These are phyloP conservation scores for Ailuropoda melanoleuca DNA, from an alignment of 2,113 vertebrate genomes.

Conservation along the genomic window DNA sequence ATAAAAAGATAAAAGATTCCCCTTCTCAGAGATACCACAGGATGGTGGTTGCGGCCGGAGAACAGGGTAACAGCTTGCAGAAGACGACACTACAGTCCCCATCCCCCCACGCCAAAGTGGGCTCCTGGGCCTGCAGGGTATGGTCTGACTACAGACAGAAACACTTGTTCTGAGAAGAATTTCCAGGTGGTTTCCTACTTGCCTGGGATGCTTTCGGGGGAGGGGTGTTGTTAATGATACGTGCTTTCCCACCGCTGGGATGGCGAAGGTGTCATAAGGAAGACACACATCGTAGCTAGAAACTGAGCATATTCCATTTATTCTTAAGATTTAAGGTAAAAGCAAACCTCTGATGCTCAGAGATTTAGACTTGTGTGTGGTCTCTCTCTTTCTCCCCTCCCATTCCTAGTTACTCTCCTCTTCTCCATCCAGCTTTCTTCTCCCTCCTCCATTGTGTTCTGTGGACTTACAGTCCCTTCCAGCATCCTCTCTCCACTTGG, in stretches of 20 bases:
- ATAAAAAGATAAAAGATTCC: not conserved
- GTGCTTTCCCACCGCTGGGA: not conserved
- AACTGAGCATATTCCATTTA: not conserved
- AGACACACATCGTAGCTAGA: not conserved
- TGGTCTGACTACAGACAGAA: not conserved
- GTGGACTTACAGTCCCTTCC: too few relatives aligned
- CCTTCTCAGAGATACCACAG: not conserved
- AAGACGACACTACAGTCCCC: not conserved
- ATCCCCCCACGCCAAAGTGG: not conserved
- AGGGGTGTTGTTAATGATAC: not conserved
- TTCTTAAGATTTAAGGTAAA: not conserved
- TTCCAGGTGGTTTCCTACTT: not conserved
- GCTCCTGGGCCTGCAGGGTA: not conserved
- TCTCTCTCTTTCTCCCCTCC: not conserved
- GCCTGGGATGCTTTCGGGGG: rapidly evolving
- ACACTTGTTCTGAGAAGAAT: not conserved
- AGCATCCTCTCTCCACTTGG: not conserved
- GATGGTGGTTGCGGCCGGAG: not conserved
- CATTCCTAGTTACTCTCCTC: not conserved
- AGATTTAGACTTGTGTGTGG: not conserved
- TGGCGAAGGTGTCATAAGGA: not conserved
- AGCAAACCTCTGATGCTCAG: not conserved
- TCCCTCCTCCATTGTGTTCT: not conserved
- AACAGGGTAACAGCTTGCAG: not conserved
- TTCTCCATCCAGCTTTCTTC: not conserved